These are phyloP conservation scores for Antrozous pallidus DNA, from an alignment of 2,797 vertebrate species.

Conservation along the genomic window DNA sequence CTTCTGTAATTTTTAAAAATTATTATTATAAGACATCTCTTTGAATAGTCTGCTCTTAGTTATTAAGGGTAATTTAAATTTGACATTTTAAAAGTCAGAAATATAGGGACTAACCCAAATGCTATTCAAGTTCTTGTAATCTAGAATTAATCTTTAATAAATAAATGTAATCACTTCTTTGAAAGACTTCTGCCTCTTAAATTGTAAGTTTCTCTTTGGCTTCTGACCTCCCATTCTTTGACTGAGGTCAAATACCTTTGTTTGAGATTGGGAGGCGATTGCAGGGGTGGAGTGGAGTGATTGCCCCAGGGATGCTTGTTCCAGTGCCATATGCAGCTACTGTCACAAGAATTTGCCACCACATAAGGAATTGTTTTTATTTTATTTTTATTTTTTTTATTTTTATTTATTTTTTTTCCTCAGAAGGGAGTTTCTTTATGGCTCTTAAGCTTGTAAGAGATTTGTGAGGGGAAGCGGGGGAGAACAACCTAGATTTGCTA, in stretches of 20 bases:
- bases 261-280: not conserved
- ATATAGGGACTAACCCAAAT: not conserved
- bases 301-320: not conserved
- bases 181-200: not conserved
- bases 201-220: not conserved
- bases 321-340: not conserved
- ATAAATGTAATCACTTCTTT: not conserved
- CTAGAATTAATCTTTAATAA: not conserved
- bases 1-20: not conserved
- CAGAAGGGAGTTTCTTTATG: not conserved
- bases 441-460: not conserved
- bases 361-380: not conserved
- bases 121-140: not conserved
- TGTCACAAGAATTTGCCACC: not conserved
- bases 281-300: not conserved
- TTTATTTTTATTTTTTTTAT: too few relatives aligned
- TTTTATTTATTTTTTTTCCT: too few relatives aligned
- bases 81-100: not conserved
- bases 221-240: not conserved
- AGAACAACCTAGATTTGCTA: not conserved
- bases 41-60: not conserved
- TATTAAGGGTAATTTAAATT: not conserved
- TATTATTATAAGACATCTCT: not conserved
- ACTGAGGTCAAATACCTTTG: not conserved
- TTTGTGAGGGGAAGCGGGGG: not conserved